These are phyloP conservation scores for Thera obeliscata DNA, from an alignment of 2,888 invertebrate genomes.

Conservation along the genomic window DNA sequence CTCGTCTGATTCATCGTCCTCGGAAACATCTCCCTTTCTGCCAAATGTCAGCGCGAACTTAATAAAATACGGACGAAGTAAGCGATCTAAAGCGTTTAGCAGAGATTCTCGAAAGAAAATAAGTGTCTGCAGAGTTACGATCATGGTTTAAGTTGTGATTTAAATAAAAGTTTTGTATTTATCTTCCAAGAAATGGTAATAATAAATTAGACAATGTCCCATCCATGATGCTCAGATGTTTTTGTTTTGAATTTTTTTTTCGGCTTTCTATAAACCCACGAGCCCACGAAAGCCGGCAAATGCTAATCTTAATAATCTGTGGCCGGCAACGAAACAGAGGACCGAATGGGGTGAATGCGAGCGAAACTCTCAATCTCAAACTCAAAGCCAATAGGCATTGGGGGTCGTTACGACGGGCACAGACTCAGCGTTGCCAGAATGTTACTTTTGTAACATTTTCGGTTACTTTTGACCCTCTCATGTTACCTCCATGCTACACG, in stretches of 20 bases:
- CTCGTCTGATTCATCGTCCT: slow-evolving; percentile 73
- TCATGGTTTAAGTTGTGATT: slow-evolving; percentile 73
- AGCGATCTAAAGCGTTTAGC: slow-evolving; percentile 59
- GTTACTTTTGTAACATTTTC: too few species aligned
- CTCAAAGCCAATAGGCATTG: too few species aligned
- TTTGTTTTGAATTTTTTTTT: slow-evolving; percentile 51
- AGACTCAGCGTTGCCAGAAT: too few species aligned
- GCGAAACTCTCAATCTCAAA: too few species aligned
- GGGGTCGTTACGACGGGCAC: too few species aligned
- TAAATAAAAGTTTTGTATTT: slow-evolving; percentile 48
- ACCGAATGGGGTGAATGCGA: too few species aligned
- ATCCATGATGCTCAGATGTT: slow-evolving; percentile 75
- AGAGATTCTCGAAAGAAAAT: slow-evolving; percentile 74
- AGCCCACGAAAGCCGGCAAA: too few species aligned
- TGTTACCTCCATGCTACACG: too few species aligned
- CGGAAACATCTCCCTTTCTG: slow-evolving; percentile 48
- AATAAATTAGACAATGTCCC: slow-evolving; percentile 46
- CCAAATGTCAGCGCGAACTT: slow-evolving; percentile 58
- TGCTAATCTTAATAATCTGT: too few species aligned
- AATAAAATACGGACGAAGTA: slow-evolving; percentile 69
- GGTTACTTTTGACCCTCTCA: too few species aligned
- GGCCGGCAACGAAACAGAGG: too few species aligned
- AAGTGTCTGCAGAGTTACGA: slow-evolving; percentile 74
- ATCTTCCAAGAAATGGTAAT: slow-evolving; percentile 49
- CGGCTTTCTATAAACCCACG: background rate